phyloP scores from a whole-genome alignment of 2,797 vertebrate species.

The Podarcis lilfordi region DNA sequence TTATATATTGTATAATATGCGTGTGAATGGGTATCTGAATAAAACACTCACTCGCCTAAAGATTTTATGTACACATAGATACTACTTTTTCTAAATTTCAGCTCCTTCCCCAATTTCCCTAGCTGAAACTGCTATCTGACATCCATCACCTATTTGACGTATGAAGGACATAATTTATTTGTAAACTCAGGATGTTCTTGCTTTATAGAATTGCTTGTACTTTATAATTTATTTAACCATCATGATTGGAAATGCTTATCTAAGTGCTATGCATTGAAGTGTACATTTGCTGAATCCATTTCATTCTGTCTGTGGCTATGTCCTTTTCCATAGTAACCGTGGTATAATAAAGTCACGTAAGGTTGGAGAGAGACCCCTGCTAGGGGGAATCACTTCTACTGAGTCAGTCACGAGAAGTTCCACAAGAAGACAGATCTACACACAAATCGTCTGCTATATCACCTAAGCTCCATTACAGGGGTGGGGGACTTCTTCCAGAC shows the following conservation, averaged over 20 bases:
- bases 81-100: constrained; percentile 75
- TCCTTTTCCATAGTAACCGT: constrained; percentile 54
- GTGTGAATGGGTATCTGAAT: constrained; percentile 76
- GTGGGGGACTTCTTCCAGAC: no score
- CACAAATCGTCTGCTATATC: constrained; percentile 56
- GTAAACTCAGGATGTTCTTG: constrained; percentile 77
- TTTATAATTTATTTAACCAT: constrained; percentile 81
- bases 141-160: constrained; percentile 68
- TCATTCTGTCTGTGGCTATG: constrained; percentile 66
- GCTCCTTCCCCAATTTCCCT: constrained; percentile 23
- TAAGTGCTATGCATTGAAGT: constrained; percentile 81
- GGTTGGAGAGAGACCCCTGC: constrained; percentile 38
- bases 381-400: constrained; percentile 47
- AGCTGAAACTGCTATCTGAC: constrained; percentile 82
- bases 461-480: constrained; percentile 39
- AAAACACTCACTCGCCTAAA: constrained; percentile 47
- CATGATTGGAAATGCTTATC: constrained; percentile 73
- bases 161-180: constrained; percentile 78
- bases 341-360: constrained; percentile 47
- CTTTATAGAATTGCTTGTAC: constrained; percentile 75
- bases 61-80: constrained; percentile 55
- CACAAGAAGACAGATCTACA: constrained; percentile 42
- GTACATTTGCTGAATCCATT: constrained; percentile 73
- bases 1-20: constrained; percentile 40
- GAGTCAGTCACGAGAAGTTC: constrained; percentile 26